Evolutionary conservation across 2,797 vertebrate genomes (phyloP).

Genomic region (Pitangus sulphuratus): DNA sequence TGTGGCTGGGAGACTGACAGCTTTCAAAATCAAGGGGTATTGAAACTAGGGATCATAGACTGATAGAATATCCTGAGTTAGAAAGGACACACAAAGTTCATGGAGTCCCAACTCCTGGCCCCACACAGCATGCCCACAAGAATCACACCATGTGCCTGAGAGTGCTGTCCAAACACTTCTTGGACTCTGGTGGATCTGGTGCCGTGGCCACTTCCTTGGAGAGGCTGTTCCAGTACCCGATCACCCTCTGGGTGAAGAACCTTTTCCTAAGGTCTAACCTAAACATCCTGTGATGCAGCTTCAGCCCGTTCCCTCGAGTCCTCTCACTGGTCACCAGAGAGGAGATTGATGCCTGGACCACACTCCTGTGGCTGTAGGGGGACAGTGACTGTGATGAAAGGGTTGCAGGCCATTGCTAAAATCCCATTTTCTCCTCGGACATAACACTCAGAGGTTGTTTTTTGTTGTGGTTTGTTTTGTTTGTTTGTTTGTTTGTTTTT

Average conservation of each 20-base stretch:
- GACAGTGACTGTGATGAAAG: neutral
- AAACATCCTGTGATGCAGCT: neutral
- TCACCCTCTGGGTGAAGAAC: neutral
- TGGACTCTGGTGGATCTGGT: neutral
- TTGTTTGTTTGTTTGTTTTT: fast-evolving
- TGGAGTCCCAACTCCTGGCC: neutral
- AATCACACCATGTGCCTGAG: neutral
- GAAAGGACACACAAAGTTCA: neutral
- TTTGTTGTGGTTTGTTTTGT: too few relatives aligned
- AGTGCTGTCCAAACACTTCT: neutral
- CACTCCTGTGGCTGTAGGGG: neutral
- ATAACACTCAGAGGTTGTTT: neutral
- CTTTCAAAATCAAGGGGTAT: neutral
- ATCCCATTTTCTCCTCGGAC: neutral
- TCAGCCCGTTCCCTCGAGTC: neutral
- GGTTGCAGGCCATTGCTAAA: neutral
- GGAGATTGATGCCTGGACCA: neutral
- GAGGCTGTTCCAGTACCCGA: neutral
- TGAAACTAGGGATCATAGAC: fast-evolving
- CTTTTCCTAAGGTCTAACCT: neutral
- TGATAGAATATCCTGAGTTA: neutral
- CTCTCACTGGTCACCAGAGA: neutral
- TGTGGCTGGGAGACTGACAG: neutral
- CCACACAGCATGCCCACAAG: neutral
- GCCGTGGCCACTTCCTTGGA: neutral